Evolutionary conservation across 2,888 invertebrate genomes (phyloP).

Genomic region (Erebia palarica): DNA sequence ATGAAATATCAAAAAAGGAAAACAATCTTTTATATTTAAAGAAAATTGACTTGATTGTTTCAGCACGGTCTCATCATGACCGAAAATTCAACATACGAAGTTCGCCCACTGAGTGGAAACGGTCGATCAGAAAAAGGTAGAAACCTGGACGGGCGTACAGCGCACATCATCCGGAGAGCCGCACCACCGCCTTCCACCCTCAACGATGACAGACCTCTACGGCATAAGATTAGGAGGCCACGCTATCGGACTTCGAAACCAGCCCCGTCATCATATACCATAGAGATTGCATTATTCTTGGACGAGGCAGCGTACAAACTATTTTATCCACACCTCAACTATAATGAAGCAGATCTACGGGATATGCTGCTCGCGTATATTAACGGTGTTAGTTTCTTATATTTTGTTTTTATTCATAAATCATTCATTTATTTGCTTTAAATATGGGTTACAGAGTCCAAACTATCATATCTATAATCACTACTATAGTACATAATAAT

Average conservation of each 20-base stretch:
- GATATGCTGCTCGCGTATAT: constrained; percentile 91
- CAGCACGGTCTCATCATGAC: constrained; percentile 87
- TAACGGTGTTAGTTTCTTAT: constrained; percentile 83
- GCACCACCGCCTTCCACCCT: constrained; percentile 66
- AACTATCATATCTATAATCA: too few relatives aligned
- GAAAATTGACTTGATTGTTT: constrained; percentile 35
- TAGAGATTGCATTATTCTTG: constrained; percentile 89
- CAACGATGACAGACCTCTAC: constrained; percentile 69
- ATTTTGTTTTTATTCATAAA: not conserved
- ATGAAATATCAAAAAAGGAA: too few relatives aligned
- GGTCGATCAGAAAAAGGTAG: constrained; percentile 64
- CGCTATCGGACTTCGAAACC: constrained; percentile 51
- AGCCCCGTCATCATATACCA: constrained; percentile 75
- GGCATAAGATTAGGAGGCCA: constrained; percentile 58
- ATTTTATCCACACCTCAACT: constrained; percentile 86
- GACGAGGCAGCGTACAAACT: constrained; percentile 88
- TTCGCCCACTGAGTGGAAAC: constrained; percentile 83
- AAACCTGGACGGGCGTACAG: constrained; percentile 57
- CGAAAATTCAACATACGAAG: constrained; percentile 86
- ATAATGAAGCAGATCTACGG: constrained; percentile 84
- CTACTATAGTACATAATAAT: too few relatives aligned
- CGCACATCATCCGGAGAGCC: constrained; percentile 84
- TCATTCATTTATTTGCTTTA: too few relatives aligned
- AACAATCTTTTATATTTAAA: too few relatives aligned
- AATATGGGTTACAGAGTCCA: too few relatives aligned